Percentiles rank a stretch among this genome's conserved stretches.
Evolutionary conservation across 2,797 vertebrate genomes (phyloP).

Genomic region (Synaphobranchus kaupii): DNA sequence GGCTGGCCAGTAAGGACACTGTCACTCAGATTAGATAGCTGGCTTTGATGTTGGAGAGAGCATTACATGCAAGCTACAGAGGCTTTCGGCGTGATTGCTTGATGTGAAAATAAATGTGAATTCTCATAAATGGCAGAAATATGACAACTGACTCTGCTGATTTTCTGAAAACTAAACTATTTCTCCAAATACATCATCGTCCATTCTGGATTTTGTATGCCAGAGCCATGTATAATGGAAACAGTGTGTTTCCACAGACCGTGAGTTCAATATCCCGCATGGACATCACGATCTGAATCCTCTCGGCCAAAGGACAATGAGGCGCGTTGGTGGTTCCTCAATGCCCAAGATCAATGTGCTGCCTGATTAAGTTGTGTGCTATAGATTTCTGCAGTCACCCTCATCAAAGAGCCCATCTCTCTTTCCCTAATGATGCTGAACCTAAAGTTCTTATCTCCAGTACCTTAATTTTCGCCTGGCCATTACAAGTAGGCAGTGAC

Average conservation of each 20-base stretch:
- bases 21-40: not conserved
- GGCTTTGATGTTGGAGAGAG: not conserved
- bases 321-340: constrained; percentile 47
- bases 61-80: not conserved
- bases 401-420: constrained; percentile 76
- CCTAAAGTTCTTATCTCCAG: constrained; percentile 76
- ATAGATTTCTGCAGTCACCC: constrained; percentile 74
- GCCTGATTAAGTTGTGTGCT: constrained; percentile 83
- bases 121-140: not conserved
- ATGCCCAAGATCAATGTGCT: constrained; percentile 70
- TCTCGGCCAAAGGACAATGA: constrained; percentile 45
- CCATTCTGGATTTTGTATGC: not conserved
- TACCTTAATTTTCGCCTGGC: constrained; percentile 83
- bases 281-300: constrained; percentile 60
- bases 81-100: not conserved
- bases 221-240: not conserved
- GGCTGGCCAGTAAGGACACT: not conserved
- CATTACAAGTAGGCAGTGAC: constrained; percentile 84
- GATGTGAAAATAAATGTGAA: not conserved
- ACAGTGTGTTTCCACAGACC: constrained; percentile 40
- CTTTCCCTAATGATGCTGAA: constrained; percentile 83
- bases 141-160: not conserved
- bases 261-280: constrained; percentile 56
- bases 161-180: not conserved
- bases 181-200: not conserved